Percentiles rank a stretch among this genome's conserved stretches.
These are phyloP conservation scores for Dendrocincla tyrannina DNA, from an alignment of 2,797 vertebrate genomes.

Conservation along the genomic window DNA sequence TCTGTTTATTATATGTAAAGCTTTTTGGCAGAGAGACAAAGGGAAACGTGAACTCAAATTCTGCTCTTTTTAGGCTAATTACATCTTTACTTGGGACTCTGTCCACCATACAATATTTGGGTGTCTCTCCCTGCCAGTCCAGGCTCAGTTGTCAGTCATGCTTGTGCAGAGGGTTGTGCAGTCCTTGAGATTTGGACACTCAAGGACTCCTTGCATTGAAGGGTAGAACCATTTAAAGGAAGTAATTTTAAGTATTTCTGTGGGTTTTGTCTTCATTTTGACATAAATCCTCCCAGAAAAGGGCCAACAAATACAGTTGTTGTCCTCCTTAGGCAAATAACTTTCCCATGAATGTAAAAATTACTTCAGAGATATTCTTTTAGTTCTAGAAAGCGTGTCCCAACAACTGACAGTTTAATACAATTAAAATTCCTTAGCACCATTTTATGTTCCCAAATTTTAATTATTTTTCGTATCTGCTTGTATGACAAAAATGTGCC, in stretches of 20 bases:
- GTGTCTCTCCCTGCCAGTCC: not conserved
- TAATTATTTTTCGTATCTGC: constrained; percentile 16
- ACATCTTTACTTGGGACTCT: not conserved
- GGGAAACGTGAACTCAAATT: not conserved
- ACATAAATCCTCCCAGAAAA: not conserved
- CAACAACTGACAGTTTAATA: not conserved
- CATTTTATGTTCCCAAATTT: not conserved
- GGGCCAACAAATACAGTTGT: not conserved
- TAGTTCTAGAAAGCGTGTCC: not conserved
- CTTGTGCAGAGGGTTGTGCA: not conserved
- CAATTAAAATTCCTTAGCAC: not conserved
- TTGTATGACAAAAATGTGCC: constrained; percentile 11
- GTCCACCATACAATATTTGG: not conserved
- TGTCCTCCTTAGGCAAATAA: not conserved
- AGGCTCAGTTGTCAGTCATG: not conserved
- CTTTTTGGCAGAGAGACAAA: not conserved
- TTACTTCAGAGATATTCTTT: not conserved
- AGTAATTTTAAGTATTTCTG: not conserved
- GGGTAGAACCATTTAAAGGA: not conserved
- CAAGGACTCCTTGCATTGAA: not conserved
- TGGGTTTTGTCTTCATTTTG: not conserved
- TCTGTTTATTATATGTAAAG: not conserved
- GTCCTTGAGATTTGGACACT: not conserved
- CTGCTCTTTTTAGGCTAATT: not conserved
- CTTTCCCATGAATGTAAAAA: not conserved